These are phyloP conservation scores for Nothoprocta pentlandii DNA, from an alignment of 2,113 vertebrate genomes.

Conservation along the genomic window DNA sequence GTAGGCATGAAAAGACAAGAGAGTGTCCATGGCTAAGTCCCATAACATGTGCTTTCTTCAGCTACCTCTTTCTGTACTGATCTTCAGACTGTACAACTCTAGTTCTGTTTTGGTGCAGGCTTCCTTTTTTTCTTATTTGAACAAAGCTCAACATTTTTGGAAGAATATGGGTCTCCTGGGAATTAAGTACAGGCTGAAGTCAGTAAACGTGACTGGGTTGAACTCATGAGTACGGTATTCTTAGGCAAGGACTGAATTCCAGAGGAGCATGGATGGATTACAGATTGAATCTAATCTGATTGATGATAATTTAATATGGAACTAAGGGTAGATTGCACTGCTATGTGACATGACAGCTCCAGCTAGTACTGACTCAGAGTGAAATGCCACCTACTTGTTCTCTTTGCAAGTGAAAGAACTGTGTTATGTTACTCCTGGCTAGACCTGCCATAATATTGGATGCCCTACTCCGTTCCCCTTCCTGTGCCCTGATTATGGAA, in stretches of 20 bases:
- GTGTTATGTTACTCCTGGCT: conserved; percentile 10
- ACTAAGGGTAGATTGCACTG: neutral
- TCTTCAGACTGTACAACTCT: neutral
- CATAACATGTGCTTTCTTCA: neutral
- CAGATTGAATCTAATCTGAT: neutral
- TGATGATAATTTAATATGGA: neutral
- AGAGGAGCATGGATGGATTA: neutral
- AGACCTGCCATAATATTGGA: conserved; percentile 12
- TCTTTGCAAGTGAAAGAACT: neutral
- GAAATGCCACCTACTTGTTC: neutral
- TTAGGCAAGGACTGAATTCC: neutral
- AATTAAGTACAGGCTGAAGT: conserved; percentile 2
- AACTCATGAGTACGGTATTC: neutral
- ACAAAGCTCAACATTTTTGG: neutral
- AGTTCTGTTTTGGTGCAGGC: neutral
- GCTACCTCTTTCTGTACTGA: neutral
- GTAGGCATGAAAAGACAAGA: neutral
- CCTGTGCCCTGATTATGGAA: neutral
- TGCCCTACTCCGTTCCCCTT: neutral
- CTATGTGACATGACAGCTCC: conserved; percentile 6
- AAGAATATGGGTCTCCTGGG: neutral
- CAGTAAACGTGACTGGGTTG: neutral
- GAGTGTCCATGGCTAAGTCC: neutral
- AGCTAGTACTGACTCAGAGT: conserved; percentile 17
- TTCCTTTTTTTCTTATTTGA: neutral